Evolutionary conservation across 1,140 invertebrate species (phyloP).

Genomic region (Calliopsis andreniformis): DNA sequence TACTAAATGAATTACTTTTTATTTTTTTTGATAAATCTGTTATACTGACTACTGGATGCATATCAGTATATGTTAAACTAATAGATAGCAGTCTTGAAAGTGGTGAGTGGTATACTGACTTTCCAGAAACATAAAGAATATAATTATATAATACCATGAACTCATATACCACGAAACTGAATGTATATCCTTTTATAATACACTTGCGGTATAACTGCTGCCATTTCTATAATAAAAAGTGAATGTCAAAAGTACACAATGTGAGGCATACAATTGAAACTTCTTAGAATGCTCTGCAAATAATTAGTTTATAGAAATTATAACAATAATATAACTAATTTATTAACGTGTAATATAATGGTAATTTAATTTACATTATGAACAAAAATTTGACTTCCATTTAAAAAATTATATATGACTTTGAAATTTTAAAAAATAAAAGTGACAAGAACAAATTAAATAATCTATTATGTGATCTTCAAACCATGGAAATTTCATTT

Average conservation of each 20-base stretch:
- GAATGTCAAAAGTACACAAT: too few relatives aligned
- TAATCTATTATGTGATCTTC: too few relatives aligned
- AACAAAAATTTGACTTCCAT: neutral
- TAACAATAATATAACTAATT: too few relatives aligned
- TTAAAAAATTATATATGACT: neutral
- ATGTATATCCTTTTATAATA: constrained; percentile 68
- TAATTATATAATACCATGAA: constrained; percentile 73
- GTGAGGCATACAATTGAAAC: too few relatives aligned
- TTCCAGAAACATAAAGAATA: constrained; percentile 80
- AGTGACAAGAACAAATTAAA: too few relatives aligned
- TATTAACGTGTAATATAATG: too few relatives aligned
- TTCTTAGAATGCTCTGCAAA: too few relatives aligned
- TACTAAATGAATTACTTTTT: constrained; percentile 72
- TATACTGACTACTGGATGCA: constrained; percentile 68
- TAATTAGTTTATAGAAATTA: too few relatives aligned
- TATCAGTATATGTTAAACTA: constrained; percentile 80
- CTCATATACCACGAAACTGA: constrained; percentile 69
- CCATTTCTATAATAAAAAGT: constrained; percentile 58
- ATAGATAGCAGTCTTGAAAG: constrained; percentile 79
- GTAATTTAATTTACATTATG: too few relatives aligned
- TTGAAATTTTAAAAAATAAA: too few relatives aligned
- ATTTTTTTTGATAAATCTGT: constrained; percentile 76
- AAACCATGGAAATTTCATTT: too few relatives aligned
- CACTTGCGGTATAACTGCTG: constrained; percentile 55
- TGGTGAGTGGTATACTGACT: constrained; percentile 79